Evolutionary conservation across 2,113 vertebrate species (phyloP).

Genomic region (Serilophus lunatus): DNA sequence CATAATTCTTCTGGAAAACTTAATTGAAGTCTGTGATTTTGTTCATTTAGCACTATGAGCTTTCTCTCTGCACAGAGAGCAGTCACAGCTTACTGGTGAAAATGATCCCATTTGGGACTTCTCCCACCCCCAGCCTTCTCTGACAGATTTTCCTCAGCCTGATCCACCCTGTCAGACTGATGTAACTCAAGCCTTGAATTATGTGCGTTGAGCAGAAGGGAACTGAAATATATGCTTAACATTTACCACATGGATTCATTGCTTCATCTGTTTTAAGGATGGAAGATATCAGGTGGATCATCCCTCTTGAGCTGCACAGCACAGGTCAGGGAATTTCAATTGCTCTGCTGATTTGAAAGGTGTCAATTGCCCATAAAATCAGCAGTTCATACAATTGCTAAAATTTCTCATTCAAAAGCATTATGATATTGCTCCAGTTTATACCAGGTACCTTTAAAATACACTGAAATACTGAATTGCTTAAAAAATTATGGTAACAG

Average conservation of each 20-base stretch:
- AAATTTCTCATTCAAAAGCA: not conserved
- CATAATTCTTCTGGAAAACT: not conserved
- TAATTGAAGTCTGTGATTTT: not conserved
- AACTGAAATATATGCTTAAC: not conserved
- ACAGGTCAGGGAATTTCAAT: not conserved
- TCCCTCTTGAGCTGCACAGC: not conserved
- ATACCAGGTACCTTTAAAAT: not conserved
- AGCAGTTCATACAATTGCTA: not conserved
- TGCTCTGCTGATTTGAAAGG: not conserved
- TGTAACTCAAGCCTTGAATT: not conserved
- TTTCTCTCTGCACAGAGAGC: slow-evolving; percentile 28
- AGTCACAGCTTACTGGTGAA: not conserved
- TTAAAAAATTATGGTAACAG: not conserved
- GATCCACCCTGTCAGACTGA: not conserved
- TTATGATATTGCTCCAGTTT: not conserved
- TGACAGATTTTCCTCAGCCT: not conserved
- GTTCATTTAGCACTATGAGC: not conserved
- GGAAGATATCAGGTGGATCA: not conserved
- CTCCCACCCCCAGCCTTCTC: not conserved
- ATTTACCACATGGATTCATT: not conserved
- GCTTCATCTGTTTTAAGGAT: slow-evolving; percentile 26
- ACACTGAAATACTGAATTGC: not conserved
- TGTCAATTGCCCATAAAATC: not conserved
- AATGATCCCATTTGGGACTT: not conserved
- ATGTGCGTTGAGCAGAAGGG: not conserved